Evolutionary conservation across 1,140 invertebrate genomes (phyloP).

Genomic region (Trachymyrmex cornetzi): DNA sequence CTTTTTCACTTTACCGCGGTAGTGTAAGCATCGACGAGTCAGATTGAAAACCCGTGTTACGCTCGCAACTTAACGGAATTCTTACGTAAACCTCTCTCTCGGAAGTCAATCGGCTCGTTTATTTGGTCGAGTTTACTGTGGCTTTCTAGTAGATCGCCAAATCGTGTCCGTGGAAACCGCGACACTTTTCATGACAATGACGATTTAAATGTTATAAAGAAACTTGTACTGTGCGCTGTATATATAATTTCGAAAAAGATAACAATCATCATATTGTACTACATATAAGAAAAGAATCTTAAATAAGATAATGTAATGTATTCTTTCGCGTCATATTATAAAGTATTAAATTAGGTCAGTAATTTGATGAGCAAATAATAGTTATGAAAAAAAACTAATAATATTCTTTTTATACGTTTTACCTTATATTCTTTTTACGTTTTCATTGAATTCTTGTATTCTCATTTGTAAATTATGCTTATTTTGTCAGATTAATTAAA

Average conservation of each 20-base stretch:
- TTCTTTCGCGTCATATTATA: not conserved
- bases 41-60: constrained; percentile 62
- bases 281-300: not conserved
- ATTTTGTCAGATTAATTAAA: not conserved
- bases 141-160: constrained; percentile 55
- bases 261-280: not conserved
- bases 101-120: constrained; percentile 59
- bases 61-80: constrained; percentile 57
- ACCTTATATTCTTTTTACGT: not conserved
- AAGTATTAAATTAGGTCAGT: not conserved
- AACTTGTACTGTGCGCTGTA: not conserved
- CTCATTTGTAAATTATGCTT: not conserved
- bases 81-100: constrained; percentile 55
- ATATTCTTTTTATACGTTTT: not conserved
- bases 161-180: constrained; percentile 33
- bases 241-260: not conserved
- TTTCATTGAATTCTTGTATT: not conserved
- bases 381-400: too few relatives aligned
- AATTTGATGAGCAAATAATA: not conserved
- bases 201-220: constrained; percentile 5
- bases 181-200: constrained; percentile 29
- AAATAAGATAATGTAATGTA: not conserved
- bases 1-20: constrained; percentile 57
- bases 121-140: constrained; percentile 52
- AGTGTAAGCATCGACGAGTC: constrained; percentile 60